Evolutionary conservation across 2,113 vertebrate species (phyloP).

Genomic region (Bungarus multicinctus): DNA sequence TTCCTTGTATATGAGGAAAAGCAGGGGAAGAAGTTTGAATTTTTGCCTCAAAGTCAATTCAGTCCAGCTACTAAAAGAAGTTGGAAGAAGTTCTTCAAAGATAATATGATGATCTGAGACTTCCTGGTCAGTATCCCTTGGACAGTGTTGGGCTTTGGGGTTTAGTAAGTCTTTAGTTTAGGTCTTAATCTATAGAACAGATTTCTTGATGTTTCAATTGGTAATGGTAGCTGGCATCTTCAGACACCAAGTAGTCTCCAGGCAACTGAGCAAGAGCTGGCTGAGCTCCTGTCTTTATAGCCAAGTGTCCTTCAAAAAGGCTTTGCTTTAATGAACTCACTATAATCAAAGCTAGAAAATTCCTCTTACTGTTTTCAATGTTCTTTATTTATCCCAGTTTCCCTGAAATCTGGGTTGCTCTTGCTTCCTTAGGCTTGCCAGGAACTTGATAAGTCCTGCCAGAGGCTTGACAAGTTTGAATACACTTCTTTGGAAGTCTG

Average conservation of each 20-base stretch:
- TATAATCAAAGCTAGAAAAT: not conserved
- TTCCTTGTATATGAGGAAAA: not conserved
- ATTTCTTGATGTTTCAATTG: not conserved
- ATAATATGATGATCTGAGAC: not conserved
- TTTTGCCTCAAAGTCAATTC: not conserved
- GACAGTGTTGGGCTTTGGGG: not conserved
- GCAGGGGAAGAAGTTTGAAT: not conserved
- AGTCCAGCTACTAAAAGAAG: not conserved
- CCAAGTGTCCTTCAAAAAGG: not conserved
- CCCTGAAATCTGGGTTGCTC: not conserved
- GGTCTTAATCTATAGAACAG: not conserved
- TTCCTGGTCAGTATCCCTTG: not conserved
- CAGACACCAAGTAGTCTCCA: not conserved
- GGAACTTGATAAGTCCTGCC: not conserved
- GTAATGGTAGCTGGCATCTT: not conserved
- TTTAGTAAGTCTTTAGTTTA: not conserved
- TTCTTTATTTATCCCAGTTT: not conserved
- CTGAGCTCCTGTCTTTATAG: not conserved
- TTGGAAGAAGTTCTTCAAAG: not conserved
- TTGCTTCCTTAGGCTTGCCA: not conserved
- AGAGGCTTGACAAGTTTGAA: not conserved
- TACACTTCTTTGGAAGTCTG: not conserved
- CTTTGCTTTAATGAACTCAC: not conserved
- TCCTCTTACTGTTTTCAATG: not conserved
- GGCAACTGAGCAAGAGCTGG: not conserved